Base-by-base conservation (phyloP, 2,113 vertebrate species). In the Pachycephala philippinensis region DNA sequence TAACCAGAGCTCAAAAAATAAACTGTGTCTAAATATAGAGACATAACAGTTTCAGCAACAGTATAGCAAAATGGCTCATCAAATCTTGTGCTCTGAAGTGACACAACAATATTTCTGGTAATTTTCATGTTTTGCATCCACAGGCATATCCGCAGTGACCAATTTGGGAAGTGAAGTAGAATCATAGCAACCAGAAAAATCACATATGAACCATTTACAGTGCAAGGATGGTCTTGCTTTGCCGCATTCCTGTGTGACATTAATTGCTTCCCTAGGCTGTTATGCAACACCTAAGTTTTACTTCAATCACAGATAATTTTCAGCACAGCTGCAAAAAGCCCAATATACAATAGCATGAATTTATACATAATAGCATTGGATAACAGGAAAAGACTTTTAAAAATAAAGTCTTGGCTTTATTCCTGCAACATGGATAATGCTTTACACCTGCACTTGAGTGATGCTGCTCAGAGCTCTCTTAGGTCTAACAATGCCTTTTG, bases 181-280 rank as follows among this genome's bases (percentile, higher is more conserved):
- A 91, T 40, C 26, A 18, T 33, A 87, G 24, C 26, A 74, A 70
- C 31, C 37, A 84, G 65, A 77, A 91, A 89, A 87, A 65, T 50
- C 52, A 54, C 63, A 61, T 20, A 17, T 7, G 14, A 80, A 37
- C 47, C 15, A 66, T 52, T 59, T 10, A 11, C 7, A 7, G 63
- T 71, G 24, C 28, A 42, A 68, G 24, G 26, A 68, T 35, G 7
- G 18, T 45, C 66, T 86, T 47, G 33, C 40, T 79, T 88, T 82
- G 23, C 14, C 0, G 0, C 1, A 0, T 35, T 87, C 50, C n/a
- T 68, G 1, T 30, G n/a, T 31, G 22, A 45, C n/a, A 28, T 35
- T 30, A 26, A 20, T 72, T 24, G 5, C 31, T 77, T 39, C 47
- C 44, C 39, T 84, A 28, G 12, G 39, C 31, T 78, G 15, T 71